Percentiles rank a stretch among this genome's conserved stretches.
Evolutionary conservation across 2,888 invertebrate species (phyloP).

Genomic region (Hydrotaea cyrtoneurina): DNA sequence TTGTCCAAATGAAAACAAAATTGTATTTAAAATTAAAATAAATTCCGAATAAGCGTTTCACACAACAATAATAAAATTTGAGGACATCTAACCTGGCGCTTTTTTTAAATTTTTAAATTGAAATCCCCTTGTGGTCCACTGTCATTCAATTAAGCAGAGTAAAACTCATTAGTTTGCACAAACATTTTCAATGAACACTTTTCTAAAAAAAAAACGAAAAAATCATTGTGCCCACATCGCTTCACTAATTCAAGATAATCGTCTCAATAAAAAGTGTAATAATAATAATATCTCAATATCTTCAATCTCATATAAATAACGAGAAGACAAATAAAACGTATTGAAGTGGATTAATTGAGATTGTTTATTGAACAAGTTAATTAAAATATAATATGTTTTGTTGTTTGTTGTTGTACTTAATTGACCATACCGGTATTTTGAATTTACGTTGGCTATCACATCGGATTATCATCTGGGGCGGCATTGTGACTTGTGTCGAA

Average conservation of each 20-base stretch:
- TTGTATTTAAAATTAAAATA: too few species aligned
- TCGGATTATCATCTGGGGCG: neutral
- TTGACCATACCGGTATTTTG: neutral
- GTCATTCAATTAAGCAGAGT: neutral
- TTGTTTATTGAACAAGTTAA: conserved; percentile 8
- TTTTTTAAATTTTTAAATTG: too few species aligned
- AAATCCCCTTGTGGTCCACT: too few species aligned
- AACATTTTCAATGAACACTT: neutral
- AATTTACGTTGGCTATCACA: neutral
- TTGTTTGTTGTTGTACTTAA: neutral
- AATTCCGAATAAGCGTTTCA: too few species aligned
- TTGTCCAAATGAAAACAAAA: too few species aligned
- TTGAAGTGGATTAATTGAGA: neutral
- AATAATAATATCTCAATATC: neutral
- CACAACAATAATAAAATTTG: too few species aligned
- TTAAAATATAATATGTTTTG: neutral
- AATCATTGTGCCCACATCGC: neutral
- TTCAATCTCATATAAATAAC: neutral
- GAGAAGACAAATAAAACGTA: neutral
- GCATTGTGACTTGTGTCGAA: neutral
- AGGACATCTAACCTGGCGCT: too few species aligned
- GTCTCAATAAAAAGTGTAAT: too few species aligned
- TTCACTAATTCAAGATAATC: neutral
- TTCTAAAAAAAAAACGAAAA: too few species aligned
- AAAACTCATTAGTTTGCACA: too few species aligned